These are phyloP conservation scores for Vicugna pacos DNA, from an alignment of 2,113 vertebrate species.

Conservation along the genomic window DNA sequence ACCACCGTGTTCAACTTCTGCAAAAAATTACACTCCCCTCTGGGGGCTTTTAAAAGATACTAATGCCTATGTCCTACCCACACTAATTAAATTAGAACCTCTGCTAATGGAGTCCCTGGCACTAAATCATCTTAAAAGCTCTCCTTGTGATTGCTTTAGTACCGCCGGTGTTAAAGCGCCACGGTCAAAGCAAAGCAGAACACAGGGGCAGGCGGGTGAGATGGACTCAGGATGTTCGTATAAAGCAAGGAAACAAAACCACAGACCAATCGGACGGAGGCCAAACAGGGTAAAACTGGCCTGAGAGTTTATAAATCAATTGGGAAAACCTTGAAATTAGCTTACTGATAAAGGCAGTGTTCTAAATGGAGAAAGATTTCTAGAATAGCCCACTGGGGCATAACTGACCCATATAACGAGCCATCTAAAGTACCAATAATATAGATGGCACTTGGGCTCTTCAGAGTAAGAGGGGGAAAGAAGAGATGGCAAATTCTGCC, in stretches of 20 bases:
- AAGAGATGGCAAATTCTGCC: background rate
- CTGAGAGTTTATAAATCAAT: background rate
- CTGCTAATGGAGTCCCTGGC: background rate
- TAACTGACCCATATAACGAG: background rate
- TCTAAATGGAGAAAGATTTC: background rate
- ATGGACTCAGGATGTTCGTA: background rate
- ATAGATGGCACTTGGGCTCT: background rate
- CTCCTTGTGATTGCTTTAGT: background rate
- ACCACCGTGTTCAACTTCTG: background rate
- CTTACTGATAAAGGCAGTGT: background rate
- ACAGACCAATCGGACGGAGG: background rate
- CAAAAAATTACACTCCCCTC: background rate
- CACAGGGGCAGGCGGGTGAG: background rate
- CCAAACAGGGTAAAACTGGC: background rate
- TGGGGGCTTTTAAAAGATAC: background rate
- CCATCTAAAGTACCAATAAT: background rate
- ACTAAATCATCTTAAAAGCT: background rate
- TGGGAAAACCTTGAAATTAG: background rate
- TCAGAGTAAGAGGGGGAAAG: background rate
- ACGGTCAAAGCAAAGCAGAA: background rate
- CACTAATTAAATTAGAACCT: background rate
- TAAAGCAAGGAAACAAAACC: background rate
- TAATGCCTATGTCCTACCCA: background rate
- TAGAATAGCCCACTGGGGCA: background rate
- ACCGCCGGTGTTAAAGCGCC: background rate